Evolutionary conservation across 1,140 invertebrate species (phyloP).

Genomic region (Zaprionus taronus): DNA sequence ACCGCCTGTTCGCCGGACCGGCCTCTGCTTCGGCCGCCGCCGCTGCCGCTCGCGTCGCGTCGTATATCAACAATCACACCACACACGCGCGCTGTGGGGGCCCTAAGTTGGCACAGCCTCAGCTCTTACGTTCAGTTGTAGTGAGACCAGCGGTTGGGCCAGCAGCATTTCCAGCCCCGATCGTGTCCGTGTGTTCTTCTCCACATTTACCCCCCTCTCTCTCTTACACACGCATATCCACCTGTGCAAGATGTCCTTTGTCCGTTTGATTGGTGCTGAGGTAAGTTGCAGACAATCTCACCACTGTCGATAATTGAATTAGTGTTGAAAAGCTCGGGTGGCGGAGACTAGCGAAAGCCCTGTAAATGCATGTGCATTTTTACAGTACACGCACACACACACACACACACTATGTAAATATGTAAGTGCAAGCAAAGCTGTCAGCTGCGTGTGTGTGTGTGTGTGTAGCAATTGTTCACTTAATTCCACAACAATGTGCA

Average conservation of each 20-base stretch:
- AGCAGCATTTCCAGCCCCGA: constrained; percentile 36
- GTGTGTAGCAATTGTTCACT: constrained; percentile 27
- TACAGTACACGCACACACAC: no score
- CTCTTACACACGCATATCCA: constrained; percentile 16
- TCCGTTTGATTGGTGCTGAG: constrained; percentile 77
- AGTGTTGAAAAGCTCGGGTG: not conserved
- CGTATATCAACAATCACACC: constrained; percentile 80
- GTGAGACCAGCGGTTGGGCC: constrained; percentile 72
- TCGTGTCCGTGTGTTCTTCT: not conserved
- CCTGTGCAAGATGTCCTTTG: constrained; percentile 68
- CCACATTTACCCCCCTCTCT: not conserved
- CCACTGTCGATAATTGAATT: not conserved
- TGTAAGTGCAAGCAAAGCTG: not conserved
- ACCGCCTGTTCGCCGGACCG: constrained; percentile 20
- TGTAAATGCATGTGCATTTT: constrained; percentile 11
- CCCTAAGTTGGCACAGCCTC: constrained; percentile 57
- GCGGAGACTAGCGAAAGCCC: not conserved
- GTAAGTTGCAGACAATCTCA: constrained; percentile 44
- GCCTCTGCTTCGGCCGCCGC: not conserved
- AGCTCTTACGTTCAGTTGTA: constrained; percentile 75
- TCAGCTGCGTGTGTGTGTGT: constrained; percentile 1
- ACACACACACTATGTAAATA: not conserved
- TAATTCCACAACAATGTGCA: constrained; percentile 10
- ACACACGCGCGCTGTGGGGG: constrained; percentile 36
- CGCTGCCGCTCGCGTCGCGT: constrained; percentile 19